Evolutionary conservation across 2,797 vertebrate species (phyloP).

Genomic region (Astyanax mexicanus): DNA sequence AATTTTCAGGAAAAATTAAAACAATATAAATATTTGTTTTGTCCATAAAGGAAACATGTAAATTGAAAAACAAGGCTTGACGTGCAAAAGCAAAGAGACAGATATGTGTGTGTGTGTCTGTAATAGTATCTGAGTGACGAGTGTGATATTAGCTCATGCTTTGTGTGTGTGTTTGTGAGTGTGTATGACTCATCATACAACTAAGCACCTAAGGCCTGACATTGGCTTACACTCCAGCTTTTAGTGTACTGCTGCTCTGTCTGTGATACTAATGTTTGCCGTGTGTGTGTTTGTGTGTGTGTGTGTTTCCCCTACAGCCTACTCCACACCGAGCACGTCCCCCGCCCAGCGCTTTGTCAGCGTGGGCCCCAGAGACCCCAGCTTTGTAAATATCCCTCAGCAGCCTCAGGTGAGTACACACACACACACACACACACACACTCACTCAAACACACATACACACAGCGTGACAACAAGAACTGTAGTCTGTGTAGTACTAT

Average conservation of each 20-base stretch:
- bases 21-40: too few relatives aligned
- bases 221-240: constrained; percentile 13
- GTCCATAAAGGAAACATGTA: too few relatives aligned
- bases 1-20: too few relatives aligned
- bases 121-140: constrained; percentile 27
- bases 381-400: constrained; percentile 99
- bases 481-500: too few relatives aligned
- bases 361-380: constrained; percentile 97
- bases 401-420: constrained; percentile 93
- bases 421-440: constrained; percentile 24
- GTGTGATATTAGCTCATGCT: constrained; percentile 15
- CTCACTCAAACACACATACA: not conserved
- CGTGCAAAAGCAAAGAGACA: too few relatives aligned
- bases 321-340: constrained; percentile 98
- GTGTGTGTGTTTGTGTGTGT: constrained; percentile 44
- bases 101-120: constrained; percentile 3
- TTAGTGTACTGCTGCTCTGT: constrained; percentile 2
- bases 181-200: constrained; percentile 16
- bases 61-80: too few relatives aligned
- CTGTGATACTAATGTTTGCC: constrained; percentile 39
- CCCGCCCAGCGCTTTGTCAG: constrained; percentile 98
- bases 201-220: constrained; percentile 20
- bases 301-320: constrained; percentile 81
- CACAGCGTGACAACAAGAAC: not conserved
- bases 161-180: too few relatives aligned